phyloP scores from a whole-genome alignment of 64 coral and sea anemone species.

The Pocillopora verrucosa region DNA sequence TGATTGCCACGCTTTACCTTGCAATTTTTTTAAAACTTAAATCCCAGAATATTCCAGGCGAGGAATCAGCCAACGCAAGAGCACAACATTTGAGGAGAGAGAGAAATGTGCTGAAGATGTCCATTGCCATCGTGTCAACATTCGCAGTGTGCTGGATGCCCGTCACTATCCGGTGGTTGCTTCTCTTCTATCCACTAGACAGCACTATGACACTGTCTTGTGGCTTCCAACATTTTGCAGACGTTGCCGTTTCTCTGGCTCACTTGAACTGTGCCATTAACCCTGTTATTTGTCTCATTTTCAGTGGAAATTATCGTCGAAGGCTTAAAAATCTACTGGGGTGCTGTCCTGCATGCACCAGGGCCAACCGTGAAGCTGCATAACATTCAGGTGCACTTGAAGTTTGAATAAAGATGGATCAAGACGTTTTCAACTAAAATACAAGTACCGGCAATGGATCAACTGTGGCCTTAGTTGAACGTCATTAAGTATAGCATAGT shows the following conservation, averaged over 20 bases:
- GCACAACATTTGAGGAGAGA: background rate
- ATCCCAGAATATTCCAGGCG: slow-evolving; percentile 6
- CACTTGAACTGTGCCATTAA: background rate
- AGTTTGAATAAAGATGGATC: too few species aligned
- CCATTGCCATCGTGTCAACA: slow-evolving; percentile 3
- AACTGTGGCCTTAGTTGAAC: too few species aligned
- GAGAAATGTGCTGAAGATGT: slow-evolving; percentile 15
- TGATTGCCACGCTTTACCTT: background rate
- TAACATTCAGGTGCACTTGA: too few species aligned
- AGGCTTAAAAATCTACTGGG: background rate
- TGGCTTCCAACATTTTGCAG: background rate
- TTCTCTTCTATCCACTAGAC: background rate
- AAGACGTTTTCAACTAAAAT: too few species aligned
- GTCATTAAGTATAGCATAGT: too few species aligned
- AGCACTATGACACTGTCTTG: background rate
- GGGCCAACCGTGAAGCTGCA: too few species aligned
- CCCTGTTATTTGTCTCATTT: background rate
- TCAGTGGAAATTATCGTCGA: background rate
- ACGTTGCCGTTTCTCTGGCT: background rate
- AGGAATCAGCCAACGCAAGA: background rate
- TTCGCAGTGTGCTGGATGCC: slow-evolving; percentile 18
- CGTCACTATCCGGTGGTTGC: background rate
- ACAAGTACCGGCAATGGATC: too few species aligned
- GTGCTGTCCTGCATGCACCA: too few species aligned
- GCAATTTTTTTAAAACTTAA: background rate